Base-by-base conservation (phyloP, 2,797 vertebrate genomes). In the Aeoliscus strigatus region DNA sequence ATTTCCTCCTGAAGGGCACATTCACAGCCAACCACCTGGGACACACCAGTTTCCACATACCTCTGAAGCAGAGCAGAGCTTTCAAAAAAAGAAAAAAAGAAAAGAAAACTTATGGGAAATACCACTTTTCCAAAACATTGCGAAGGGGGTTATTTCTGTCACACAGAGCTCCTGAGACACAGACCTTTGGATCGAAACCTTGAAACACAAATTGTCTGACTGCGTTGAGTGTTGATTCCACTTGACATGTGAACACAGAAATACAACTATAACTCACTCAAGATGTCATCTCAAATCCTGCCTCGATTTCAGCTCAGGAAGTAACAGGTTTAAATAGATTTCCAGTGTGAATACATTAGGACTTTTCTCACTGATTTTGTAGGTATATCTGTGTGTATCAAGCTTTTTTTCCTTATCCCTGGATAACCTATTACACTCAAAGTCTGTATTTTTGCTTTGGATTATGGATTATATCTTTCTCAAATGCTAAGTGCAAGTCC, bases 31-130 rank as follows among this genome's bases (percentile, higher is more conserved):
- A 39, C 68, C 70, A 73, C 74, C 74, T 80, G 71, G 75, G 63
- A 74, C 13, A 15, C 53, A 59, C 57, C 39, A 18, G 72, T 82
- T 79, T 75, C 68, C 75, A 77, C 75, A 73, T 79, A 76, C 66
- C 66, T 73, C 55, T 46, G 61, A 41, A 79, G 46, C 31, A 14
- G 27, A 21, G 6, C 38, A 6, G 12, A 3, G 50, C 49, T 44
- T 49, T 50, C 25, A 53, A 67, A 46, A 48, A n/a, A n/a, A n/a
- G n/a, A n/a, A n/a, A n/a, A n/a, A n/a, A n/a, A n/a, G n/a, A n/a
- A n/a, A n/a, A n/a, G n/a, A 21, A 38, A 27, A 16, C 48, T 68
- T 67, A 54, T 60, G 66, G 57, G 66, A 69, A 72, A 75, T 64
- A 66, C 54, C 27, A 45, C 40, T 72, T 42, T 68, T 68, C 52